Evolutionary conservation across 2,797 vertebrate species (phyloP).

Genomic region (Gymnoscopelus braueri): DNA sequence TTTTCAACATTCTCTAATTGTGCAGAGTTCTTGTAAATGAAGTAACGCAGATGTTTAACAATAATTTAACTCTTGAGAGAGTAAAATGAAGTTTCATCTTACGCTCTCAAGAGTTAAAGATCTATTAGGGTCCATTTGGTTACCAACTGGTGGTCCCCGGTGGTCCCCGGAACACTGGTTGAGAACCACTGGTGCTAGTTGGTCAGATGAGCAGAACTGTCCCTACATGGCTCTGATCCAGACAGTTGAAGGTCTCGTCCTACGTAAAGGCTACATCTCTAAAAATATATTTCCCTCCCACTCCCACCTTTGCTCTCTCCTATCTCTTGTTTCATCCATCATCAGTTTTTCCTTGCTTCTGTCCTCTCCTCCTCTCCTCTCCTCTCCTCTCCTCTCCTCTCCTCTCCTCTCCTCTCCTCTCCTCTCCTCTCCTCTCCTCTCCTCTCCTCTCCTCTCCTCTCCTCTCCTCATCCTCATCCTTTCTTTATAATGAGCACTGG

Average conservation of each 20-base stretch:
- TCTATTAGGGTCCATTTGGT: no score
- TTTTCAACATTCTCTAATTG: no score
- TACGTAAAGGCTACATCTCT: conserved; percentile 27
- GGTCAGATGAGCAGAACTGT: not conserved
- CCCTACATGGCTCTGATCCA: not conserved
- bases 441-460: conserved; percentile 29
- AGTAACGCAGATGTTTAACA: no score
- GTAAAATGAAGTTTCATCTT: no score
- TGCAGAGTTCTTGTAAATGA: no score
- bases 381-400: conserved; percentile 29
- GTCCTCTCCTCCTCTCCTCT: conserved; percentile 26
- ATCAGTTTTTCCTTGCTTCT: no score
- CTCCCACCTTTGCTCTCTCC: conserved; percentile 9
- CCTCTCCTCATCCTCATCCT: not conserved
- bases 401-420: not conserved
- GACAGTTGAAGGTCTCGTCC: conserved; percentile 3
- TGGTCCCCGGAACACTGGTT: no score
- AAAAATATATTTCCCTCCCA: conserved; percentile 44
- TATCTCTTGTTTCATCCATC: conserved; percentile 1
- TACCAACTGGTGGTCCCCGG: no score
- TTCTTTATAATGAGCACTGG: not conserved
- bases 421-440: conserved; percentile 1
- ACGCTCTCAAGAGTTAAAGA: no score
- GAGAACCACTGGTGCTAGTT: no score
- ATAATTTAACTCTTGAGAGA: no score